Conservation (phyloP, 2,888 invertebrate genomes). For the Willowsia nigromaculata region DNA sequence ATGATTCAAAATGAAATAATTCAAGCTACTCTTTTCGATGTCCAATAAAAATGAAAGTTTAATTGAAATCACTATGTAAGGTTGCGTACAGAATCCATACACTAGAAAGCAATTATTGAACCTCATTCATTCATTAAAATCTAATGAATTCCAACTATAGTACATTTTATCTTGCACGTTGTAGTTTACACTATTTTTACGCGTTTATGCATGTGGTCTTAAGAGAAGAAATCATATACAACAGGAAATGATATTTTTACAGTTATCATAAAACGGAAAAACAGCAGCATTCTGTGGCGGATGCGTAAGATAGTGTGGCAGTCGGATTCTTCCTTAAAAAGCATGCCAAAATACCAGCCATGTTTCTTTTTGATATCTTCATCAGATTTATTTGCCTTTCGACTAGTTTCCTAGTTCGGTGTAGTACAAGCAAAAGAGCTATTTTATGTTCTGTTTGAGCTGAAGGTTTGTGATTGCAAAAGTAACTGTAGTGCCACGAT, state of each 20-base stretch:
- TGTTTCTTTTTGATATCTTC: not conserved
- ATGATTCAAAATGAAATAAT: too few relatives aligned
- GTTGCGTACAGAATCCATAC: not conserved
- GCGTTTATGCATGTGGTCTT: not conserved
- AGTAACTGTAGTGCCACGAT: not conserved
- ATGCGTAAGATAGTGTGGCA: not conserved
- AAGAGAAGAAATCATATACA: not conserved
- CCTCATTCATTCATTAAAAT: too few relatives aligned
- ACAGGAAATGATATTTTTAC: slow-evolving; percentile 32
- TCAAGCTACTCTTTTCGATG: too few relatives aligned
- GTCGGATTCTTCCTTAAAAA: not conserved
- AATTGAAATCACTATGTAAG: slow-evolving; percentile 19
- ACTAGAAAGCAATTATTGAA: too few relatives aligned
- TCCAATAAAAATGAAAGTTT: slow-evolving; percentile 57
- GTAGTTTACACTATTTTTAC: not conserved
- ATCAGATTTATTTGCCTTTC: slow-evolving; percentile 22
- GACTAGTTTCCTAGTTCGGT: not conserved
- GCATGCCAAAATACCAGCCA: not conserved
- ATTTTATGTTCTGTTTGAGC: not conserved
- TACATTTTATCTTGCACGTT: too few relatives aligned
- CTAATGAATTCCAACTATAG: too few relatives aligned
- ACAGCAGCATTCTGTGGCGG: not conserved
- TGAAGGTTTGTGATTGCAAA: not conserved
- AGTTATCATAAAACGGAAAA: slow-evolving; percentile 27
- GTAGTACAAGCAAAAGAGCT: too few relatives aligned